Percentiles rank a stretch among this genome's conserved stretches.
Evolutionary conservation across 1,140 invertebrate species (phyloP).

Genomic region (Leptoteleia sp.): DNA sequence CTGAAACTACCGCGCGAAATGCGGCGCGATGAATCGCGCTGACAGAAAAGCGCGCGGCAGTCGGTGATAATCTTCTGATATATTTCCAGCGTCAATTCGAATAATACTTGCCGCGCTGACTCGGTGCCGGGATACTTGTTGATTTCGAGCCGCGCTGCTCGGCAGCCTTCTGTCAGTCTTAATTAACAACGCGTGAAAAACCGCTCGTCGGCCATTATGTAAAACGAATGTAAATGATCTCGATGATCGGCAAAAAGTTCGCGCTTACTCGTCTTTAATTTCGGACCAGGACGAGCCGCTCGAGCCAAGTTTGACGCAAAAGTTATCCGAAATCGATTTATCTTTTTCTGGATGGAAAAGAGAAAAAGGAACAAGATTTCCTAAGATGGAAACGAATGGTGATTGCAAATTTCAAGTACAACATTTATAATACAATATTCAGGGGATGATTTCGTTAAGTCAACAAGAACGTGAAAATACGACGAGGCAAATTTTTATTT

Average conservation of each 20-base stretch:
- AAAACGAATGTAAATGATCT: conserved; percentile 39
- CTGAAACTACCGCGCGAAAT: conserved; percentile 26
- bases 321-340: too few relatives aligned
- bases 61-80: conserved; percentile 58
- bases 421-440: too few relatives aligned
- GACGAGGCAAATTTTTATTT: too few relatives aligned
- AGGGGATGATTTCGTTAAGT: too few relatives aligned
- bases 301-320: too few relatives aligned
- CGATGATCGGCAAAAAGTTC: conserved; percentile 20
- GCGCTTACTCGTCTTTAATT: background rate
- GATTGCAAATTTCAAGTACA: too few relatives aligned
- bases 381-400: too few relatives aligned
- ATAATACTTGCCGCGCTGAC: conserved; percentile 56
- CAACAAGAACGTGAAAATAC: too few relatives aligned
- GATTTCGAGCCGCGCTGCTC: conserved; percentile 28
- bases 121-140: conserved; percentile 57
- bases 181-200: conserved; percentile 47
- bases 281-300: too few relatives aligned
- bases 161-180: conserved; percentile 42
- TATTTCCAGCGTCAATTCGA: conserved; percentile 58
- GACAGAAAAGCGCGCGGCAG: conserved; percentile 51
- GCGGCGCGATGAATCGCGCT: conserved; percentile 16
- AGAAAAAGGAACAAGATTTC: too few relatives aligned
- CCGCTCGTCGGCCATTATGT: conserved; percentile 21
- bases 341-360: too few relatives aligned